Evolutionary conservation across 2,113 vertebrate genomes (phyloP), one percentile per base, ranked within the genome.

Genomic region (Rostratula benghalensis): DNA sequence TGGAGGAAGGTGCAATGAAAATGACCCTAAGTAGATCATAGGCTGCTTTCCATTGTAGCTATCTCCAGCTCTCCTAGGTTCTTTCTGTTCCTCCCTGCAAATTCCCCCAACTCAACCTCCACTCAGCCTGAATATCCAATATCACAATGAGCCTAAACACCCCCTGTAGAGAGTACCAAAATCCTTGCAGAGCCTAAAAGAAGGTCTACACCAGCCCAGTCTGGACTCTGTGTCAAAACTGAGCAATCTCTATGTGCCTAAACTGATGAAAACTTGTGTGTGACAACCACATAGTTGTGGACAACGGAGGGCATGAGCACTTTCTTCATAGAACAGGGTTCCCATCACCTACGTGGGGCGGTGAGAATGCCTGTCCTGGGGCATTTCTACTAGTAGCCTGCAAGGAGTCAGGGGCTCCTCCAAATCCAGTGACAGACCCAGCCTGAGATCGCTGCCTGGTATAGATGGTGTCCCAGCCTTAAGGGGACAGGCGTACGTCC

Each of bases 261-360:
- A 78, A 75, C 20, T 37, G 7, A 57, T 39, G 43, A 51, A 76
- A 87, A n/a, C 13, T 46, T 79, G 3, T 22, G 18, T 56, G 48
- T 54, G 61, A 41, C 28, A 87, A 50, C 10, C 46, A n/a, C 6
- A 12, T 2, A 74, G 28, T 28, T 56, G 20, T 39, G 30, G 69
- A 77, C 22, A 77, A 45, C 0, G 3, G 28, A 70, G 41, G 24
- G 37, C 45, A 61, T 43, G n/a, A 54, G 28, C 1, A 9, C 20
- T 67, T 83, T 64, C 35, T 64, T 22, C 2, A 2, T 56, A 39
- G 48, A 64, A 27, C 0, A 0, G 16, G 0, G 2, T 53, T 37
- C 45, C 50, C 24, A 75, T 12, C 25, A 67, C 21, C 12, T 48
- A 3, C 1, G 1, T 7, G 13, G 27, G 41, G 9, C 68, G 63